Evolutionary conservation across 2,797 vertebrate genomes (phyloP).

Genomic region (Epinephelus coioides): DNA sequence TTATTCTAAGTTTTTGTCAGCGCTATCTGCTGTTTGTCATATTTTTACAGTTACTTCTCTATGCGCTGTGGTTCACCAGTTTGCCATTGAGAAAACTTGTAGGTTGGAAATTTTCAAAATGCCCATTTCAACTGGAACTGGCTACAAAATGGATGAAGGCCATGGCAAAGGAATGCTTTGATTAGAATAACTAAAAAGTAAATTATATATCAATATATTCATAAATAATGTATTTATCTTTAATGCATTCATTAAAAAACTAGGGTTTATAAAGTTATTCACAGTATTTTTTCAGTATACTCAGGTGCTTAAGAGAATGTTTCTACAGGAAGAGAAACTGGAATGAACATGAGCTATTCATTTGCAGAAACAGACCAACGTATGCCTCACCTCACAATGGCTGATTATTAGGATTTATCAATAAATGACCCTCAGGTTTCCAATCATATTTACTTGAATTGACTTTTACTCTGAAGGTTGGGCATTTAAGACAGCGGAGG

Average conservation of each 20-base stretch:
- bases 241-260: slow-evolving; percentile 78
- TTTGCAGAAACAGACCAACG: slow-evolving; percentile 63
- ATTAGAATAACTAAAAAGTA: slow-evolving; percentile 61
- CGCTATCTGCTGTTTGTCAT: slow-evolving; percentile 17
- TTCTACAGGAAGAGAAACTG: slow-evolving; percentile 82
- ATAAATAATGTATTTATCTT: slow-evolving; percentile 69
- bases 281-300: slow-evolving; percentile 86
- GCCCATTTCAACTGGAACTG: slow-evolving; percentile 64
- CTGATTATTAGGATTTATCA: slow-evolving; percentile 59
- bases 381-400: slow-evolving; percentile 47
- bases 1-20: slow-evolving; percentile 14
- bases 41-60: slow-evolving; percentile 51
- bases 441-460: slow-evolving; percentile 46
- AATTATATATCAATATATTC: slow-evolving; percentile 68
- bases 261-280: slow-evolving; percentile 84
- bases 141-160: slow-evolving; percentile 78
- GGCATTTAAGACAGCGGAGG: slow-evolving; percentile 59
- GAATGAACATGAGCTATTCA: slow-evolving; percentile 79
- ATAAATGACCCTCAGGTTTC: slow-evolving; percentile 52
- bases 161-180: slow-evolving; percentile 76
- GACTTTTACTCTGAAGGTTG: slow-evolving; percentile 44
- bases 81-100: slow-evolving; percentile 47
- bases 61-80: slow-evolving; percentile 39
- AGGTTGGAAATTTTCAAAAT: slow-evolving; percentile 53
- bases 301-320: slow-evolving; percentile 79